Conservation (phyloP, 2,113 vertebrate genomes). For the Cyanoderma ruficeps region DNA sequence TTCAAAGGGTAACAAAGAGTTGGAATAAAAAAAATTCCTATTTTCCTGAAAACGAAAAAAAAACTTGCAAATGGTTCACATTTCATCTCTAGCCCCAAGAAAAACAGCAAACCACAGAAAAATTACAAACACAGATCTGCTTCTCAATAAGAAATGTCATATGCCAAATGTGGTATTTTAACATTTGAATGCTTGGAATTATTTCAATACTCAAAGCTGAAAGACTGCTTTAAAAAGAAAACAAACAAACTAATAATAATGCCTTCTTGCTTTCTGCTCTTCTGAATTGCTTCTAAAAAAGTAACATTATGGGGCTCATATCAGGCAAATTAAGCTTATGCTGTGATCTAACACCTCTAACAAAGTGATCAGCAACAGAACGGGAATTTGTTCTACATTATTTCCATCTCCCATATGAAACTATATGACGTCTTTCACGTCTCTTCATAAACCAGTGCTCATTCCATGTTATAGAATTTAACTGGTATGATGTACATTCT, state of each 20-base stretch:
- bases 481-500: not conserved
- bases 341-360: not conserved
- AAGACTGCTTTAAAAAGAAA: slow-evolving; percentile 12
- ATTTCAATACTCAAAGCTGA: slow-evolving; percentile 10
- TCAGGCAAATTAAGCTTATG: not conserved
- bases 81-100: not conserved
- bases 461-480: not conserved
- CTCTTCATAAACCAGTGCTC: not conserved
- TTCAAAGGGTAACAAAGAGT: not conserved
- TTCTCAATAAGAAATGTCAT: not conserved
- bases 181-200: slow-evolving; percentile 20
- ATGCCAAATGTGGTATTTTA: not conserved
- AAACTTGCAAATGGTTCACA: not conserved
- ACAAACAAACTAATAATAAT: slow-evolving; percentile 15
- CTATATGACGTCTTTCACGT: not conserved
- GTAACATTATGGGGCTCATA: not conserved
- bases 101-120: not conserved
- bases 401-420: not conserved
- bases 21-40: not conserved
- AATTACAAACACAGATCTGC: not conserved
- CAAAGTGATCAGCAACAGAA: not conserved
- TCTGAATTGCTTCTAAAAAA: not conserved
- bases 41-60: not conserved
- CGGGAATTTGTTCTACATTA: not conserved
- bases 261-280: not conserved